phyloP scores from a whole-genome alignment of 2,113 vertebrate genomes.

The Callipepla californica region DNA sequence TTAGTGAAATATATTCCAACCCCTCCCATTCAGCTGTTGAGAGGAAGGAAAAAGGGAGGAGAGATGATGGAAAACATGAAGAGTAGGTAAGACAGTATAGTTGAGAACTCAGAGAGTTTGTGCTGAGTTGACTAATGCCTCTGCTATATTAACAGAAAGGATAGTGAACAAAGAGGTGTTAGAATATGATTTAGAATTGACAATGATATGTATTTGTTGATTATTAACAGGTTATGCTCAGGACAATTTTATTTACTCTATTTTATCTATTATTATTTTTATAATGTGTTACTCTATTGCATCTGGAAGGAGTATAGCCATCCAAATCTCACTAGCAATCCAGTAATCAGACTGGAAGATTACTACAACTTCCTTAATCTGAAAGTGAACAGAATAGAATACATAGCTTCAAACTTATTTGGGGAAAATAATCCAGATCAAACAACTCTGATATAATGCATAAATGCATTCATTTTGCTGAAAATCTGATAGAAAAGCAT shows the following conservation, averaged over 20 bases:
- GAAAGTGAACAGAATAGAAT: not conserved
- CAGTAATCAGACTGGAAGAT: not conserved
- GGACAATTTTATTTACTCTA: not conserved
- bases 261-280: not conserved
- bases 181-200: not conserved
- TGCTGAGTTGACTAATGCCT: not conserved
- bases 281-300: not conserved
- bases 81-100: not conserved
- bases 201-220: not conserved
- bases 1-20: not conserved
- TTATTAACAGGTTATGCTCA: not conserved
- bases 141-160: not conserved
- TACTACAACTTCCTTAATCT: not conserved
- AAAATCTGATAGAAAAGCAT: not conserved
- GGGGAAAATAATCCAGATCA: not conserved
- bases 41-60: not conserved
- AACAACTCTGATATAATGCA: not conserved
- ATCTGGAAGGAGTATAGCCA: not conserved
- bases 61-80: not conserved
- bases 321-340: not conserved
- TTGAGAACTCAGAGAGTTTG: not conserved
- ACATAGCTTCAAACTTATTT: not conserved
- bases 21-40: not conserved
- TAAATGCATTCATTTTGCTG: not conserved
- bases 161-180: not conserved